A percentile compares a stretch with the other conserved stretches of the same genome.
These are phyloP conservation scores for Limosa lapponica DNA, from an alignment of 2,797 vertebrate genomes.

Conservation along the genomic window DNA sequence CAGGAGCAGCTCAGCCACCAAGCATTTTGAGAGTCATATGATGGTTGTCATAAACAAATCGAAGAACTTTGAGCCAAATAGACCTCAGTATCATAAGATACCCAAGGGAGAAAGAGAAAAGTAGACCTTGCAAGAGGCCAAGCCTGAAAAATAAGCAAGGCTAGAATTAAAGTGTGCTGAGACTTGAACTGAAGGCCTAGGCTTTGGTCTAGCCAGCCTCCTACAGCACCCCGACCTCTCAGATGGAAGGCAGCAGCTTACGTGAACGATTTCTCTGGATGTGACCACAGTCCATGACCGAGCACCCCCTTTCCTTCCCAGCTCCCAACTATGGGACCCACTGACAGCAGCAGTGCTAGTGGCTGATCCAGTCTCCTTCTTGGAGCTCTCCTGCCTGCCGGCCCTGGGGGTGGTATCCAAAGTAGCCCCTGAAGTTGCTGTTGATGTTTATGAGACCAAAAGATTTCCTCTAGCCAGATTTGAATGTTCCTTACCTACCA, in stretches of 20 bases:
- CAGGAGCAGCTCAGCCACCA: fast-evolving
- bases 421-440: not conserved
- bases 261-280: not conserved
- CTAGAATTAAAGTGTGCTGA: not conserved
- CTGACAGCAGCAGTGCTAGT: not conserved
- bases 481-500: not conserved
- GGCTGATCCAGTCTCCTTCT: fast-evolving
- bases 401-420: not conserved
- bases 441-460: not conserved
- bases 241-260: not conserved
- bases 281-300: not conserved
- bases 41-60: not conserved
- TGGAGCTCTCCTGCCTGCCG: fast-evolving
- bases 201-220: not conserved
- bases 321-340: not conserved
- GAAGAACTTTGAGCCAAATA: not conserved
- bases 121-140: not conserved
- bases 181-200: not conserved
- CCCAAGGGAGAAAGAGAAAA: not conserved
- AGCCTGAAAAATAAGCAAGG: not conserved
- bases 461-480: not conserved
- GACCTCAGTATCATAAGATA: not conserved
- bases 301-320: not conserved
- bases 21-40: not conserved
- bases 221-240: not conserved